A percentile compares a stretch with the other conserved stretches of the same genome.
Conservation (phyloP, 2,888 invertebrate genomes). For the Rapana venosa region DNA sequence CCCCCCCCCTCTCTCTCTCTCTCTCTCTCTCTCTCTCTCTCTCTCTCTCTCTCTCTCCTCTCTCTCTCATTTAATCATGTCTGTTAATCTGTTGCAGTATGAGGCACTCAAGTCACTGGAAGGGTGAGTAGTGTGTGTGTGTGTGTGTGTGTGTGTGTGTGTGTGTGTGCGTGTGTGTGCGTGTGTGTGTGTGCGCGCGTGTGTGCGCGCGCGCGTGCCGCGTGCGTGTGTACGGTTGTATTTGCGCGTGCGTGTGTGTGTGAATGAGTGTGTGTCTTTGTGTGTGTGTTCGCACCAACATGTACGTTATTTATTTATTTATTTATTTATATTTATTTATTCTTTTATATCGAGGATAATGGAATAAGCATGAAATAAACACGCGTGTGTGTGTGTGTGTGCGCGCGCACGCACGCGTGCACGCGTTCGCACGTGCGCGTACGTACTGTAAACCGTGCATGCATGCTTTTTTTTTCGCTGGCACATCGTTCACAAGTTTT, state of each 20-base stretch:
- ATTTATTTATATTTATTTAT: too few species aligned
- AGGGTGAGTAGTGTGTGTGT: neutral
- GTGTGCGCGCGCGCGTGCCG: conserved; percentile 23
- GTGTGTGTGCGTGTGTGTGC: neutral
- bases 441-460: neutral
- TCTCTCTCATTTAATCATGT: neutral
- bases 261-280: neutral
- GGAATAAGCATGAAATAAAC: too few species aligned
- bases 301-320: too few species aligned
- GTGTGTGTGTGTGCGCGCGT: neutral
- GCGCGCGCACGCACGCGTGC: neutral
- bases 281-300: neutral
- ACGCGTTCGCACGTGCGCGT: neutral
- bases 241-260: neutral
- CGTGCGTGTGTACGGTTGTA: conserved; percentile 1
- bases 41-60: neutral
- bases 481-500: too few species aligned
- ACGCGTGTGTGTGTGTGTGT: neutral
- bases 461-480: neutral
- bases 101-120: too few species aligned
- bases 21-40: neutral
- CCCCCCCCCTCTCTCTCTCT: neutral
- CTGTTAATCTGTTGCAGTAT: too few species aligned
- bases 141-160: conserved; percentile 29
- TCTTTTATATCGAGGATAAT: too few species aligned